Conservation (phyloP, 1,140 invertebrate genomes). For the Brachionus paranguensis region DNA sequence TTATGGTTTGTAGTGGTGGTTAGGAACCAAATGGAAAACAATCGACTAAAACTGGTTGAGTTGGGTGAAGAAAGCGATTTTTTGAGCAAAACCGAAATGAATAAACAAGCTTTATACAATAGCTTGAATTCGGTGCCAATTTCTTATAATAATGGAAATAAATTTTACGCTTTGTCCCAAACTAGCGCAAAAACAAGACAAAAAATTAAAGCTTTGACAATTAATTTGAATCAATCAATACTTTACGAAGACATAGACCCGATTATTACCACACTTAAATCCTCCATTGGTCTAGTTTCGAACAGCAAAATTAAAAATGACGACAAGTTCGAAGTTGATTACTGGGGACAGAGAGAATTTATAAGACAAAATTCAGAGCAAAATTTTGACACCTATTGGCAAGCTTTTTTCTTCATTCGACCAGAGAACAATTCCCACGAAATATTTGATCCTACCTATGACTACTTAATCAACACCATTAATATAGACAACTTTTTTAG, state of each 20-base stretch:
- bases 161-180: neutral
- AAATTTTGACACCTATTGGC: neutral
- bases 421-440: neutral
- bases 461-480: neutral
- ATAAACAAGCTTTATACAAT: neutral
- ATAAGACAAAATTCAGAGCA: neutral
- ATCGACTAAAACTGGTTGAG: neutral
- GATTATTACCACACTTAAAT: neutral
- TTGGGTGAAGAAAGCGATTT: neutral
- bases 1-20: neutral
- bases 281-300: neutral
- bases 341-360: conserved; percentile 3
- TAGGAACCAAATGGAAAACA: neutral
- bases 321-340: neutral
- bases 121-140: neutral
- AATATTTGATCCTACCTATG: neutral
- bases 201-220: neutral
- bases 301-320: neutral
- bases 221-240: conserved; percentile 5
- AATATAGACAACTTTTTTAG: neutral
- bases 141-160: neutral
- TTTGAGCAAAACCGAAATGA: neutral
- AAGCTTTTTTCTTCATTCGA: neutral
- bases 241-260: neutral
- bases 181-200: neutral